These are phyloP conservation scores for Loripinus fragilis DNA, from an alignment of 2,888 invertebrate species.

Conservation along the genomic window DNA sequence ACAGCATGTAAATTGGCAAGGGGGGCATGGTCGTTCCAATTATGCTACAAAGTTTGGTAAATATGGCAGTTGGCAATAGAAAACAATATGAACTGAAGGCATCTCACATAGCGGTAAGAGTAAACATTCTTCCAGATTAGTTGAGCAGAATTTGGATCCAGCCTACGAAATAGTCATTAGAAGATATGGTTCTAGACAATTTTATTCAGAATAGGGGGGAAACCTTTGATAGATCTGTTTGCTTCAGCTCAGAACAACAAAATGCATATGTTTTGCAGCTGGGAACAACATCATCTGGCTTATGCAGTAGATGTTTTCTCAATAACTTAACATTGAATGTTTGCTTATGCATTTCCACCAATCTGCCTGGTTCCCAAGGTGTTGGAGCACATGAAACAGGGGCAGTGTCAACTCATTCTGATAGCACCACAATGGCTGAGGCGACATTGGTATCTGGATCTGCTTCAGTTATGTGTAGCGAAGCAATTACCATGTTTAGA, in stretches of 20 bases:
- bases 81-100: conserved; percentile 20
- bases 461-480: no score
- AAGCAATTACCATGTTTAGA: no score
- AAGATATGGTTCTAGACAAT: conserved; percentile 8
- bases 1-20: conserved; percentile 51
- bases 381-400: no score
- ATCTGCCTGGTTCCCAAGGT: no score
- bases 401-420: no score
- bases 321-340: no score
- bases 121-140: conserved; percentile 38
- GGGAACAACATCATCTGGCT: conserved; percentile 41
- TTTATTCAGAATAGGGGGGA: conserved; percentile 13
- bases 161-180: conserved; percentile 38
- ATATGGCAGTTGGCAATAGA: conserved; percentile 40
- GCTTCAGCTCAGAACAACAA: conserved; percentile 36
- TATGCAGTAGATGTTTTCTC: no score
- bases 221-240: conserved; percentile 46
- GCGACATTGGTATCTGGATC: no score
- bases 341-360: no score
- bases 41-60: conserved; percentile 47
- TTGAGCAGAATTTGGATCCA: conserved; percentile 25
- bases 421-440: no score
- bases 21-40: conserved; percentile 42
- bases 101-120: conserved; percentile 36
- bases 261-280: conserved; percentile 34